These are phyloP conservation scores for Congeria kusceri DNA, from an alignment of 2,888 invertebrate species.

Conservation along the genomic window DNA sequence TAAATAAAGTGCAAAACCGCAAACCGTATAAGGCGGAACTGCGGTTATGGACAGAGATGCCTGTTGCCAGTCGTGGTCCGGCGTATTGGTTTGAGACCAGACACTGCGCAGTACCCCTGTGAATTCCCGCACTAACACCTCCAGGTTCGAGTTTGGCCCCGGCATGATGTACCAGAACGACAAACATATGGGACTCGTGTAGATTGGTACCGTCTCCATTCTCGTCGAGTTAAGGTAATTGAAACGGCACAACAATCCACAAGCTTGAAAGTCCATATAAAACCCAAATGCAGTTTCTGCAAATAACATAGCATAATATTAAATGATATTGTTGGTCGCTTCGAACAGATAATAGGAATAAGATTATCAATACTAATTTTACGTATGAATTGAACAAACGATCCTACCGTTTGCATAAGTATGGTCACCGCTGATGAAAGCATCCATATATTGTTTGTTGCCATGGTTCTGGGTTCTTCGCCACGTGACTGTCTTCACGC, in stretches of 20 bases:
- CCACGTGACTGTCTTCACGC: constrained; percentile 19
- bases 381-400: too few species aligned
- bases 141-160: constrained; percentile 33
- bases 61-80: constrained; percentile 26
- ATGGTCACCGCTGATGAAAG: constrained; percentile 5
- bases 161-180: constrained; percentile 54
- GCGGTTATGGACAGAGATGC: not conserved
- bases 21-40: constrained; percentile 38
- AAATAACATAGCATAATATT: too few species aligned
- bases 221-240: constrained; percentile 20
- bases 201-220: constrained; percentile 38
- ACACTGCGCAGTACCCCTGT: not conserved
- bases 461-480: not conserved
- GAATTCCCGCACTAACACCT: constrained; percentile 24
- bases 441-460: not conserved
- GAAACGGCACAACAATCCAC: not conserved
- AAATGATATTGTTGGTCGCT: too few species aligned
- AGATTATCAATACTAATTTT: too few species aligned
- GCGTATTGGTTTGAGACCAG: not conserved
- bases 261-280: constrained; percentile 39
- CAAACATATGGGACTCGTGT: constrained; percentile 21
- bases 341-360: too few species aligned
- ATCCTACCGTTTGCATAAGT: not conserved
- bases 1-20: too few species aligned
- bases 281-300: constrained; percentile 26